These are phyloP conservation scores for Lasiurus borealis DNA, from an alignment of 2,113 vertebrate genomes.

Conservation along the genomic window DNA sequence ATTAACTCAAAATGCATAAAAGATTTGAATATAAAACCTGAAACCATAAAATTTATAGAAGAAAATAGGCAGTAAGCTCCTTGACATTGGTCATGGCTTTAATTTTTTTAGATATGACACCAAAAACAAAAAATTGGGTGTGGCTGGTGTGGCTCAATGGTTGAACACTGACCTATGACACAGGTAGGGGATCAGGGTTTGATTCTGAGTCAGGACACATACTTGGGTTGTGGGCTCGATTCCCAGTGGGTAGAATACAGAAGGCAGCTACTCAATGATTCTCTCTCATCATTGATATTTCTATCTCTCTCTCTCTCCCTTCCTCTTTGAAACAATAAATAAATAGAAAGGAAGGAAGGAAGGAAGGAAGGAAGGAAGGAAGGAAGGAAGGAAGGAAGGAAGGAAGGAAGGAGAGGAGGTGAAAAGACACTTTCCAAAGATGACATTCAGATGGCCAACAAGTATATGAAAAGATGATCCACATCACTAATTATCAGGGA, in stretches of 20 bases:
- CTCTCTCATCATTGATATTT: too few relatives aligned
- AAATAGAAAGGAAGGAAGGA: neutral
- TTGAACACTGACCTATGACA: too few relatives aligned
- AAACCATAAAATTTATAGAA: neutral
- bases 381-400: too few relatives aligned
- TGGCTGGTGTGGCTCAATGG: too few relatives aligned
- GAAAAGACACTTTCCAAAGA: neutral
- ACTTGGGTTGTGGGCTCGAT: too few relatives aligned
- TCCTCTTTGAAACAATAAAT: too few relatives aligned
- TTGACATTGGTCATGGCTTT: neutral
- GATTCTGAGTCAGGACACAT: too few relatives aligned
- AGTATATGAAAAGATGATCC: neutral
- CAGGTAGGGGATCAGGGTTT: too few relatives aligned
- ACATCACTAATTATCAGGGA: neutral
- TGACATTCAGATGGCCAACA: neutral
- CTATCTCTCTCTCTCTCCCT: too few relatives aligned
- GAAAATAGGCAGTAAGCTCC: neutral
- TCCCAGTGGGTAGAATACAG: neutral
- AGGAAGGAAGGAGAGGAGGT: neutral
- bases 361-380: too few relatives aligned
- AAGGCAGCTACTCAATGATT: too few relatives aligned
- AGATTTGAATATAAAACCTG: neutral
- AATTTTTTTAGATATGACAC: neutral
- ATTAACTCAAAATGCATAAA: constrained; percentile 26
- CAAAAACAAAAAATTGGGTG: neutral